Base-by-base conservation (phyloP, 1,140 invertebrate genomes). In the Galleria mellonella region DNA sequence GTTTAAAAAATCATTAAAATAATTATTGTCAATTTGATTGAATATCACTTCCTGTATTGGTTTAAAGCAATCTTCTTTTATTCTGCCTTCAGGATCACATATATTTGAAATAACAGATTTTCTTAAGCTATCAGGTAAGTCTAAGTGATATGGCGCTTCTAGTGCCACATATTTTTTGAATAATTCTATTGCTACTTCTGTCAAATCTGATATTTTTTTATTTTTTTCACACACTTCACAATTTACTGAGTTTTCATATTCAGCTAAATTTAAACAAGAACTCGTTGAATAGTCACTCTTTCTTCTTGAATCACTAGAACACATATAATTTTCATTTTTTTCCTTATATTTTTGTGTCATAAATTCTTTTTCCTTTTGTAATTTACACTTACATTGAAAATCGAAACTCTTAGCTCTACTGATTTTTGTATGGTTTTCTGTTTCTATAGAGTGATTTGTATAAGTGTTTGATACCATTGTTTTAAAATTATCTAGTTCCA, bases 1-100 rank as follows among this genome's bases (percentile, higher is more conserved):
- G 60, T 89, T 88, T 43, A 92, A 58, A 79, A 94, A 96, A 41
- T 89, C 90, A 72, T 87, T 81, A 68, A 91, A 88, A 78, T 90
- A 89, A 66, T 90, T 87, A 32, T 82, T 85, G 44, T 92, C 89
- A 73, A 94, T 88, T 60, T 89, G 71, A 54, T 89, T 79, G 63
- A 90, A 86, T 63, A 96, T 84, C 86, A 89, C 83, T 66, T 91
- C 78, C 85, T 93, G 89, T 63, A 92, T 88, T 43, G 70, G 62
- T 47, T 76, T 70, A 55, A 87, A 87, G 43, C 83, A 87, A 55
- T 87, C 72, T 59, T 74, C 69, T 45, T 67, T 72, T 43, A 87
- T 75, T 27, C 70, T 43, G 15, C 84, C 84, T 51, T 84, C 83
- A 31, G 84, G 82, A 47, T 87, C 68, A 44, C 86, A 87, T 36